phyloP scores from a whole-genome alignment of 2,888 invertebrate species.

The Nebria salina region DNA sequence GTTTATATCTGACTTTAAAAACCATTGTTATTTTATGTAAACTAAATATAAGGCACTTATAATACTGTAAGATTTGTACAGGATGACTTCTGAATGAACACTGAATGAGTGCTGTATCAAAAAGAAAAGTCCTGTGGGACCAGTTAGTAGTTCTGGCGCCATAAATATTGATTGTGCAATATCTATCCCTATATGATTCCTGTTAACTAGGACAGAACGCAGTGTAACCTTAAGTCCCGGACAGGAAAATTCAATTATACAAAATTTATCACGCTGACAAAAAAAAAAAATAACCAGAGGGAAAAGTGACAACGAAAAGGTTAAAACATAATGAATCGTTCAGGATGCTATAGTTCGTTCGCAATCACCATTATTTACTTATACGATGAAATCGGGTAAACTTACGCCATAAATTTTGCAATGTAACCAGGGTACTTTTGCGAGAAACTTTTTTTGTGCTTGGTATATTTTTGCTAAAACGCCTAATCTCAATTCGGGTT shows the following conservation, averaged over 20 bases:
- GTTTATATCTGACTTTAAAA: not conserved
- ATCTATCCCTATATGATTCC: not conserved
- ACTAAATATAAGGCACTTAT: not conserved
- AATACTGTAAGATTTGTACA: not conserved
- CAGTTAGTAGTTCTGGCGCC: slow-evolving; percentile 28
- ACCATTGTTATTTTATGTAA: not conserved
- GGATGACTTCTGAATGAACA: slow-evolving; percentile 7
- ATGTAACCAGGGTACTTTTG: not conserved
- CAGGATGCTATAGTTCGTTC: not conserved
- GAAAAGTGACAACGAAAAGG: not conserved
- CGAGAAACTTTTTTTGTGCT: not conserved
- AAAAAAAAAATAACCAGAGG: not conserved
- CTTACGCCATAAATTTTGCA: not conserved
- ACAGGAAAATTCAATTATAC: slow-evolving; percentile 1
- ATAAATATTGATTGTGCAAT: slow-evolving; percentile 13
- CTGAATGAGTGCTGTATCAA: slow-evolving; percentile 8
- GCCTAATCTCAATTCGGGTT: not conserved
- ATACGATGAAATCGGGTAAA: not conserved
- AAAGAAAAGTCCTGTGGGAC: not conserved
- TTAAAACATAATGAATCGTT: not conserved
- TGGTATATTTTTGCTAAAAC: not conserved
- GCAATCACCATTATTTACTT: too few relatives aligned
- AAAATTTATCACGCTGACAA: not conserved
- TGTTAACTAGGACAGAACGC: not conserved
- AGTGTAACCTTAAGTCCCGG: not conserved